Evolutionary conservation across 2,113 vertebrate genomes (phyloP).

Genomic region (Alaudala cheleensis): DNA sequence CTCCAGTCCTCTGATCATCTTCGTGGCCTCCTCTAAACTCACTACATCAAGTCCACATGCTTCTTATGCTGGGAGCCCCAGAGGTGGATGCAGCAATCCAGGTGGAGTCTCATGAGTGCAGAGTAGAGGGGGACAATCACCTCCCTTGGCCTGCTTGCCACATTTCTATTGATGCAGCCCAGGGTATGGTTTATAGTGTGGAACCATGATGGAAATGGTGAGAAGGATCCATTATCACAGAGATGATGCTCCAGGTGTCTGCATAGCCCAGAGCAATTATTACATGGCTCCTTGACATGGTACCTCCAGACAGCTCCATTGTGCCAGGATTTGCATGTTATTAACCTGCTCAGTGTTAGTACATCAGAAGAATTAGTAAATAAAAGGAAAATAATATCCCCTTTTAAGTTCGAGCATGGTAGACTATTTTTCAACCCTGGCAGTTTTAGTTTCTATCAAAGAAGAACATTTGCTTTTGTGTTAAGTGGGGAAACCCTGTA

Average conservation of each 20-base stretch:
- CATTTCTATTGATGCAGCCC: neutral
- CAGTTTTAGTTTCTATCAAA: neutral
- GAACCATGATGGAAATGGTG: neutral
- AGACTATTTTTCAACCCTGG: neutral
- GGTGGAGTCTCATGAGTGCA: neutral
- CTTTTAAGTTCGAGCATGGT: neutral
- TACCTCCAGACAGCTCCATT: conserved; percentile 11
- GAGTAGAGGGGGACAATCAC: neutral
- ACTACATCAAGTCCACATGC: neutral
- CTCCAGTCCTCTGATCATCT: neutral
- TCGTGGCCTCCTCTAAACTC: neutral
- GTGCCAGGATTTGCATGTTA: conserved; percentile 37
- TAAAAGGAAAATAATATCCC: neutral
- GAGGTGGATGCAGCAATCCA: neutral
- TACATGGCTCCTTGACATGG: neutral
- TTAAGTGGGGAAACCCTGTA: conserved; percentile 4
- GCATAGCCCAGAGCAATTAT: neutral
- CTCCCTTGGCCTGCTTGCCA: neutral
- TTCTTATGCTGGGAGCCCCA: neutral
- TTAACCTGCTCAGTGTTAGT: conserved; percentile 14
- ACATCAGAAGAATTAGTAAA: neutral
- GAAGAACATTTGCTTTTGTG: neutral
- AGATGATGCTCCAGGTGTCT: conserved; percentile 5
- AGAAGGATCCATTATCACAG: neutral
- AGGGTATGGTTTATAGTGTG: neutral